These are phyloP conservation scores for Polypedilum pembai DNA, from an alignment of 1,140 invertebrate species.

Conservation along the genomic window DNA sequence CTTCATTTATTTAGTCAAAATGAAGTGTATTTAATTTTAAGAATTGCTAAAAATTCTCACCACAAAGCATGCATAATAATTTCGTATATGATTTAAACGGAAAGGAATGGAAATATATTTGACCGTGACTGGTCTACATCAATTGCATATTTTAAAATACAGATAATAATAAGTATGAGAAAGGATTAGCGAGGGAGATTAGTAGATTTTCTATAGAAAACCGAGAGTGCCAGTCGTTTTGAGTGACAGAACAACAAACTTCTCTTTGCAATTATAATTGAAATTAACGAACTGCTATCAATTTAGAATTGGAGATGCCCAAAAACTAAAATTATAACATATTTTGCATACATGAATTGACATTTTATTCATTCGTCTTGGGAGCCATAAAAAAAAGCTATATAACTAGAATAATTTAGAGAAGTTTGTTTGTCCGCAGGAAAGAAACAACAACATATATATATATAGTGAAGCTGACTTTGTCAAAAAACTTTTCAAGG, in stretches of 20 bases:
- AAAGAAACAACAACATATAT: background rate
- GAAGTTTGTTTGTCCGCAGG: background rate
- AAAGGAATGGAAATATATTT: too few relatives aligned
- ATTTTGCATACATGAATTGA: constrained; percentile 19
- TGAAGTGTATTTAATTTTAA: too few relatives aligned
- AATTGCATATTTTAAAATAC: background rate
- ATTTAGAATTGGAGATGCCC: background rate
- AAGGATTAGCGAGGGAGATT: background rate
- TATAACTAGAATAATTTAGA: background rate
- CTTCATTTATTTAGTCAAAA: too few relatives aligned
- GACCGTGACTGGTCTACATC: constrained; percentile 9
- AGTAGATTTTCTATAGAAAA: background rate
- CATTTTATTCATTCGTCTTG: constrained; percentile 2
- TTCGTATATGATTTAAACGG: too few relatives aligned
- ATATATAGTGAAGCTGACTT: background rate
- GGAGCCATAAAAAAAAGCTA: background rate
- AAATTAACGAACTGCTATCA: background rate
- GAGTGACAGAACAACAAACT: background rate
- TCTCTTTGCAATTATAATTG: constrained; percentile 18
- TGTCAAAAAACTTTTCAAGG: constrained; percentile 12
- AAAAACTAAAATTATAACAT: background rate
- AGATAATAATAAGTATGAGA: background rate
- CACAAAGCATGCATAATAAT: too few relatives aligned
- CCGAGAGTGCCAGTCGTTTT: background rate
- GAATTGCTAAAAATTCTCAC: too few relatives aligned